Percentiles rank a stretch among this genome's conserved stretches.
phyloP scores from a whole-genome alignment of 1,140 invertebrate genomes.

The Cherax quadricarinatus region DNA sequence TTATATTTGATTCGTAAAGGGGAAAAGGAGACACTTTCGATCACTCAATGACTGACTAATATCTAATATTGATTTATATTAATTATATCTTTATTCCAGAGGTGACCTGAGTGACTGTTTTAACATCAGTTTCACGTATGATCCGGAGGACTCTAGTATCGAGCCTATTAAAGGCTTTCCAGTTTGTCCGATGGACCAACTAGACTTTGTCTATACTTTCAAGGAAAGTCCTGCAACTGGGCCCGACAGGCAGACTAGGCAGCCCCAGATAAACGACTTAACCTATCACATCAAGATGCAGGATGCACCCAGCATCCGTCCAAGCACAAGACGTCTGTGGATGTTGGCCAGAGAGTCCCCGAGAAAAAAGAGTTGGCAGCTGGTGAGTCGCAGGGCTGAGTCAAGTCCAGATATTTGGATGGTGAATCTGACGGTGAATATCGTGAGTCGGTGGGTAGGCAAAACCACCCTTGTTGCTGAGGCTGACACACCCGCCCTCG shows the following conservation, averaged over 20 bases:
- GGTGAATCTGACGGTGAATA: slow-evolving; percentile 4
- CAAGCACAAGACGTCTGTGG: no score
- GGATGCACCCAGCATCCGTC: no score
- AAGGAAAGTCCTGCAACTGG: not conserved
- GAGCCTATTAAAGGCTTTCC: not conserved
- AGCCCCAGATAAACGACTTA: not conserved
- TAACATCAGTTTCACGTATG: slow-evolving; percentile 52
- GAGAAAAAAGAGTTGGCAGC: not conserved
- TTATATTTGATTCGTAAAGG: no score
- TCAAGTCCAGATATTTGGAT: not conserved
- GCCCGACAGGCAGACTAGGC: not conserved
- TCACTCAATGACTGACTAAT: not conserved
- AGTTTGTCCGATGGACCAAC: not conserved
- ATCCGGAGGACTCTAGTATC: slow-evolving; percentile 23
- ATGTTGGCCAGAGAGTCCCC: no score
- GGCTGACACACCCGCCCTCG: not conserved
- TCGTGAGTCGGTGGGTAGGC: slow-evolving; percentile 34
- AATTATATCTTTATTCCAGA: not conserved
- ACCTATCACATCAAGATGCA: not conserved
- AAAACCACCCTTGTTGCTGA: slow-evolving; percentile 12
- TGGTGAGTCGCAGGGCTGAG: not conserved
- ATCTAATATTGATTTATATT: not conserved
- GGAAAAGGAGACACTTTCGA: no score
- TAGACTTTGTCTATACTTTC: not conserved
- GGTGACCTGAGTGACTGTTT: slow-evolving; percentile 16